phyloP scores from a whole-genome alignment of 2,113 vertebrate genomes.

The Climacteris rufus region DNA sequence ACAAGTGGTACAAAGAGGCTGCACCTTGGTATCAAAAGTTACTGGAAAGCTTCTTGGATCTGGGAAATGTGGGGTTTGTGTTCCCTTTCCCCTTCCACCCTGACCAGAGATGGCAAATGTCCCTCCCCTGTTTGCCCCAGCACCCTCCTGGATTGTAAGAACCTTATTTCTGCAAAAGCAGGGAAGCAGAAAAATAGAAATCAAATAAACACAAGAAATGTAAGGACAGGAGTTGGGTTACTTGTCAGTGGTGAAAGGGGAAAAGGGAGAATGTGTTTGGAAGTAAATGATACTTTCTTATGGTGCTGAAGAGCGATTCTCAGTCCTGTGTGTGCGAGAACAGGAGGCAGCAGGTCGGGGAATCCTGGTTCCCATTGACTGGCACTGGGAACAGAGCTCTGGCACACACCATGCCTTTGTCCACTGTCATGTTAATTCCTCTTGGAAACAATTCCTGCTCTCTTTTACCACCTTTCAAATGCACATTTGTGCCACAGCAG shows the following conservation, averaged over 20 bases:
- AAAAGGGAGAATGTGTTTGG: not conserved
- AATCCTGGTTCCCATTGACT: not conserved
- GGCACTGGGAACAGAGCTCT: not conserved
- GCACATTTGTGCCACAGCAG: conserved; percentile 36
- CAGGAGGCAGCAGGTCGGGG: not conserved
- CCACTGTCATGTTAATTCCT: conserved; percentile 57
- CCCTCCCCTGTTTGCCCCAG: not conserved
- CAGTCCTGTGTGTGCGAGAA: not conserved
- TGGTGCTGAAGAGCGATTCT: not conserved
- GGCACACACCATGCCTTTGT: not conserved
- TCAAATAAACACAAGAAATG: not conserved
- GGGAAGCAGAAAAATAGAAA: not conserved
- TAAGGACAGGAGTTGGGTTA: not conserved
- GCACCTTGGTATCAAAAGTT: accelerated
- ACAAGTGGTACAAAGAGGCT: not conserved
- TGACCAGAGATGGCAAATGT: not conserved
- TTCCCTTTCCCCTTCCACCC: not conserved
- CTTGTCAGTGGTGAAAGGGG: not conserved
- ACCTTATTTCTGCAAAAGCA: not conserved
- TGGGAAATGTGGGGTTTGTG: not conserved
- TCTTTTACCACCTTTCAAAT: conserved; percentile 46
- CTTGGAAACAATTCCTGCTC: not conserved
- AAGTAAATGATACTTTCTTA: not conserved
- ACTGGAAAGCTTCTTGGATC: not conserved
- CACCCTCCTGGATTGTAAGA: not conserved